Conservation (phyloP, 1,140 invertebrate genomes). For the Arctopsyche grandis region DNA sequence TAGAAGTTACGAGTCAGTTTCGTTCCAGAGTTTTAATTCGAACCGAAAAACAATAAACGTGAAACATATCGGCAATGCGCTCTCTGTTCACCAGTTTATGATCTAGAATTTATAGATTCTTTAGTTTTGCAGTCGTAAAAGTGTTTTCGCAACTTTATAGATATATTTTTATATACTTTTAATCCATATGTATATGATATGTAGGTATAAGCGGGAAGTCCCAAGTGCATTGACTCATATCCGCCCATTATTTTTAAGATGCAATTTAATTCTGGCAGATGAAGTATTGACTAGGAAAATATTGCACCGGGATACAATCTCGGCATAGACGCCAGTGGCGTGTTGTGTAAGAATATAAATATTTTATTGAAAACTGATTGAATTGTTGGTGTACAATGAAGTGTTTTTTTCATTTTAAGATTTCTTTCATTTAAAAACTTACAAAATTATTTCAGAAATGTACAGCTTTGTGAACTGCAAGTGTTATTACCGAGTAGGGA, state of each 20-base stretch:
- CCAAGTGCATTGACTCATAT: slow-evolving; percentile 16
- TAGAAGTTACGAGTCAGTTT: neutral
- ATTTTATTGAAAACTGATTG: no score
- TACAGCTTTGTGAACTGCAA: neutral
- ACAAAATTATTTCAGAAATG: neutral
- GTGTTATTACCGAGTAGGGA: slow-evolving; percentile 4
- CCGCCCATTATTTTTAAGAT: slow-evolving; percentile 47
- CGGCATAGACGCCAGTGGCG: slow-evolving; percentile 13
- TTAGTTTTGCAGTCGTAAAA: slow-evolving; percentile 28
- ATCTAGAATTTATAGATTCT: slow-evolving; percentile 26
- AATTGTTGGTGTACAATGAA: neutral
- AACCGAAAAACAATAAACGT: slow-evolving; percentile 7
- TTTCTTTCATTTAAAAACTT: no score
- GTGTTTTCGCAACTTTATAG: slow-evolving; percentile 32
- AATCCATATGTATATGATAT: neutral
- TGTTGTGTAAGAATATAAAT: neutral
- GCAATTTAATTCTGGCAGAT: slow-evolving; percentile 46
- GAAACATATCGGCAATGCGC: slow-evolving; percentile 6
- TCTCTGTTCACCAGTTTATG: neutral
- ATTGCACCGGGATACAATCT: slow-evolving; percentile 39
- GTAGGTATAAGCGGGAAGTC: neutral
- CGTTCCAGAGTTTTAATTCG: slow-evolving; percentile 5
- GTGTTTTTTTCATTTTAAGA: no score
- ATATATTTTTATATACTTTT: neutral
- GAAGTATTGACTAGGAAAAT: slow-evolving; percentile 47